Percentiles rank a stretch among this genome's conserved stretches.
Conservation (phyloP, 2,113 vertebrate genomes). For the Perca flavescens region DNA sequence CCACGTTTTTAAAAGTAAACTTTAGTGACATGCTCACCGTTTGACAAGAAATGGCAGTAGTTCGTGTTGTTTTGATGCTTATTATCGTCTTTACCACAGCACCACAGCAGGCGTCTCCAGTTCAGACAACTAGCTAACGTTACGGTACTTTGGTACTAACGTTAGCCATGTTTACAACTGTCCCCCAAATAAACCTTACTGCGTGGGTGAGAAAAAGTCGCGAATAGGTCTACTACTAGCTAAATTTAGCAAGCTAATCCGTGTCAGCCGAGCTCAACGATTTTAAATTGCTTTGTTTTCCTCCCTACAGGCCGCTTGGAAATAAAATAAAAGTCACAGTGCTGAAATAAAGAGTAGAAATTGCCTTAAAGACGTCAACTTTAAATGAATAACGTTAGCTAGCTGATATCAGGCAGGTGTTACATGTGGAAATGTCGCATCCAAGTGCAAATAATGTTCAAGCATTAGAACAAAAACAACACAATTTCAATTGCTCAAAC, state of each 20-base stretch:
- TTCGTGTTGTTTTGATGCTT: neutral
- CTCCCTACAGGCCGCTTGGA: neutral
- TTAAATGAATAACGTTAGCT: neutral
- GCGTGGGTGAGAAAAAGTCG: neutral
- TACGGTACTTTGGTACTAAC: neutral
- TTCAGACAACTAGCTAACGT: neutral
- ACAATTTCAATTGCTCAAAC: neutral
- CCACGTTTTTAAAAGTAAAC: neutral
- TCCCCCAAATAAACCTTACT: neutral
- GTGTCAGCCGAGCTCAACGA: neutral
- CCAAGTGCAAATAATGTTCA: neutral
- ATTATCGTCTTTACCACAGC: neutral
- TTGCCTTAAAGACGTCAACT: neutral
- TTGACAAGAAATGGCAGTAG: neutral
- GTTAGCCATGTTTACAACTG: neutral
- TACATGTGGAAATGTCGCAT: neutral
- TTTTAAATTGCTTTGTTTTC: neutral
- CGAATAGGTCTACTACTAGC: slow-evolving; percentile 5
- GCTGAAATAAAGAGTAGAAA: neutral
- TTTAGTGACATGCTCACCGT: neutral
- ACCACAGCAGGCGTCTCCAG: neutral
- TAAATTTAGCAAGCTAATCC: slow-evolving; percentile 14
- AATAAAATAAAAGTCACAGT: too few species aligned
- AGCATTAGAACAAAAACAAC: neutral
- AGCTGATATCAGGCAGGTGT: neutral